A percentile compares a stretch with the other conserved stretches of the same genome.
These are phyloP conservation scores for Parasteatoda lunata DNA, from an alignment of 2,888 invertebrate species.

Conservation along the genomic window DNA sequence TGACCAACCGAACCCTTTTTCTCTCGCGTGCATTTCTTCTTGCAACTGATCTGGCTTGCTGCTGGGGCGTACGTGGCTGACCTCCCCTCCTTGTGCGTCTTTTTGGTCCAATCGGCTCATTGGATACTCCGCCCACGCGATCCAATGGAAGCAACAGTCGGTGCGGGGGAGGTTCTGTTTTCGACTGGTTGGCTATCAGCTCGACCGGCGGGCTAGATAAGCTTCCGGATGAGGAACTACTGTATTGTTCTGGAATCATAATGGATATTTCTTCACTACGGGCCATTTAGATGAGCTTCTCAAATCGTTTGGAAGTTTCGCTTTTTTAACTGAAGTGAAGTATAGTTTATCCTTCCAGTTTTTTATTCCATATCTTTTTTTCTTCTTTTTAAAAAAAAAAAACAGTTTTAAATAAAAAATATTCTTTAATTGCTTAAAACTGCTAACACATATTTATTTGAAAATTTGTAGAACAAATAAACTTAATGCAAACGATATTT, in stretches of 20 bases:
- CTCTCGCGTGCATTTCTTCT: slow-evolving; percentile 93
- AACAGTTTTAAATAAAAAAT: background rate
- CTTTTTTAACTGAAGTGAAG: background rate
- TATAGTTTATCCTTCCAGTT: background rate
- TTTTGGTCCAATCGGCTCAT: slow-evolving; percentile 44
- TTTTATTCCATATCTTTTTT: background rate
- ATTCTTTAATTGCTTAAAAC: background rate
- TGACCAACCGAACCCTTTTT: slow-evolving; percentile 89
- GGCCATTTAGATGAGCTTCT: slow-evolving; percentile 12
- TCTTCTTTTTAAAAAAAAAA: background rate
- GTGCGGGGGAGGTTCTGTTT: slow-evolving; percentile 39
- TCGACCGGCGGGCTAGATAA: slow-evolving; percentile 21
- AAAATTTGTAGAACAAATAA: no score
- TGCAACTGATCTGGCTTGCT: slow-evolving; percentile 82
- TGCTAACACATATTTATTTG: no score
- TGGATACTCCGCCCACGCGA: slow-evolving; percentile 48
- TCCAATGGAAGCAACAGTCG: slow-evolving; percentile 42
- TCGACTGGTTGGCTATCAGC: slow-evolving; percentile 19
- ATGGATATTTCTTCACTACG: slow-evolving; percentile 22
- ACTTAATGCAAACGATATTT: no score
- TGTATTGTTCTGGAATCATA: slow-evolving; percentile 11
- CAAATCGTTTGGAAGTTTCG: background rate
- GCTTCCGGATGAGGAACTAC: slow-evolving; percentile 14
- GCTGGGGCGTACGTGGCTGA: slow-evolving; percentile 55
- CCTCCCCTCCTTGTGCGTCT: slow-evolving; percentile 41